Evolutionary conservation across 2,888 invertebrate species (phyloP), one percentile per base, ranked within the genome.

Genomic region (Tolmerus cingulatus): DNA sequence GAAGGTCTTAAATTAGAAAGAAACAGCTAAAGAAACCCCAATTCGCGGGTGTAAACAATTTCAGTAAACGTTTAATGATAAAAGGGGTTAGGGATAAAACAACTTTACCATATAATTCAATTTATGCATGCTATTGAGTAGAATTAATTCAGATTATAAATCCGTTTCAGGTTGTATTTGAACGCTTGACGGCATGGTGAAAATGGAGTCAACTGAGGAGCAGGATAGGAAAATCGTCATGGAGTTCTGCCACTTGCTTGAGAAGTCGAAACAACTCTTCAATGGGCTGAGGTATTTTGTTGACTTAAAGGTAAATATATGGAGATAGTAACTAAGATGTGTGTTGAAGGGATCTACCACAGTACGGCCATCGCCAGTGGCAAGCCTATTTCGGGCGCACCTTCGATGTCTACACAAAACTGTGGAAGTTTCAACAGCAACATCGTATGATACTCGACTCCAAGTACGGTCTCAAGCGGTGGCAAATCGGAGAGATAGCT

Each of bases 401-500:
- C 37, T 99, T 99, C 93, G 99, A 99, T 93, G 97, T 98, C 87
- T 99, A 98, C 93, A 98, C 98, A 46, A 98, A 98, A 93, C 94
- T 99, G 87, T 99, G 99, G 99, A 98, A 98, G 93, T 99, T 98
- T 92, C 99, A 99, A 93, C 98, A 99, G 92, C 98, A 98, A 92
- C 98, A 99, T 93, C 95, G 98, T 93, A 95, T 95, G 92, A 95
- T 98, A 89, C 94, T 99, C 90, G 98, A 99, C 92, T 95, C 95
- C 89, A 98, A 98, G 93, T 99, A 98, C 93, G 98, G 98, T 46
- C 94, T 99, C 90, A 98, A 99, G 92, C 94, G 99, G 90, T 99
- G 99, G 98, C 99, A 99, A 93, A 98, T 99, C 90, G 99, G 99
- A 86, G 99, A 99, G 93, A 98, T 99, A 89, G 99, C 98, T 81